Percentiles rank a stretch among this genome's conserved stretches.
phyloP scores from a whole-genome alignment of 1,140 invertebrate genomes.

The Cecropterus lyciades region DNA sequence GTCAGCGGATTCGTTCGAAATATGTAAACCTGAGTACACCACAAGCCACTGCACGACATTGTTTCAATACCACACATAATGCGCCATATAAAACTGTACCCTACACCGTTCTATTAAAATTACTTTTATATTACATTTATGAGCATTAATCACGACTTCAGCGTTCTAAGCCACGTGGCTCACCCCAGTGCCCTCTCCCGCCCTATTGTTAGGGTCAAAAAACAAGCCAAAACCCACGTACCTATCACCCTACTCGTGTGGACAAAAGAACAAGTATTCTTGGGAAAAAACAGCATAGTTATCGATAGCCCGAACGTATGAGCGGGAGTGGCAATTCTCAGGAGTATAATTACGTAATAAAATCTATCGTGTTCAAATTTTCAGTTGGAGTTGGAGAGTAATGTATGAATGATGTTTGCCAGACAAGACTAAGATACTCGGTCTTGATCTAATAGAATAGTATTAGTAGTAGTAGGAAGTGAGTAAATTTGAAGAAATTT shows the following conservation, averaged over 20 bases:
- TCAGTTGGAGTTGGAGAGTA: no score
- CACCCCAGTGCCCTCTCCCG: constrained; percentile 52
- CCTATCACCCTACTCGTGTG: constrained; percentile 52
- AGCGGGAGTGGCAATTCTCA: not conserved
- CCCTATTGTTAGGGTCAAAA: constrained; percentile 70
- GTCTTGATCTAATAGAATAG: no score
- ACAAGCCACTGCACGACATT: constrained; percentile 17
- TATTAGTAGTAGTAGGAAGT: no score
- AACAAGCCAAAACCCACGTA: constrained; percentile 68
- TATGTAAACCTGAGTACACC: constrained; percentile 14
- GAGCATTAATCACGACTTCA: constrained; percentile 38
- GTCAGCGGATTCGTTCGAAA: no score
- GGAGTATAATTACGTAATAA: no score
- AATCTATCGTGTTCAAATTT: no score
- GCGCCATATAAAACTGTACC: constrained; percentile 9
- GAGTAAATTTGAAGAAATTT: no score
- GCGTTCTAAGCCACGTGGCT: constrained; percentile 58
- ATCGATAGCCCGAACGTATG: no score
- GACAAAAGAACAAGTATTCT: constrained; percentile 57
- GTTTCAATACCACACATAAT: constrained; percentile 12
- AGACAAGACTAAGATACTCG: no score
- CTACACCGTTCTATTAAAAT: not conserved
- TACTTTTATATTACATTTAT: not conserved
- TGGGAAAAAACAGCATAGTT: constrained; percentile 51
- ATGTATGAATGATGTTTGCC: no score